These are phyloP conservation scores for Drosophila mayri DNA, from an alignment of 1,140 invertebrate species.

Conservation along the genomic window DNA sequence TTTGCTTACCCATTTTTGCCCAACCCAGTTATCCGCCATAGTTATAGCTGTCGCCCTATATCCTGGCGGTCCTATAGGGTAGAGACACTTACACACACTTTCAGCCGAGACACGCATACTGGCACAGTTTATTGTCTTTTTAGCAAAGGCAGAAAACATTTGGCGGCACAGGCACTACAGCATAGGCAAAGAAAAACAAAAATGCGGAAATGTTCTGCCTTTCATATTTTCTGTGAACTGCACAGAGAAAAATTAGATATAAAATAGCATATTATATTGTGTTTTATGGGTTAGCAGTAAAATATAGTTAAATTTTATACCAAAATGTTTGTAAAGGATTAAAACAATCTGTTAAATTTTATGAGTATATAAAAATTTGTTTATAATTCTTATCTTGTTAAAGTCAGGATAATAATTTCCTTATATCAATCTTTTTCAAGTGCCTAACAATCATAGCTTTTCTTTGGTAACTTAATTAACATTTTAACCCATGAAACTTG, in stretches of 20 bases:
- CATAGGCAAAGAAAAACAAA: constrained; percentile 55
- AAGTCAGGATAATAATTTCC: no score
- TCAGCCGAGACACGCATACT: constrained; percentile 34
- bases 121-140: constrained; percentile 77
- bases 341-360: no score
- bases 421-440: no score
- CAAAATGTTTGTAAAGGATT: no score
- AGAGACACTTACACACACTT: constrained; percentile 21
- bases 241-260: not conserved
- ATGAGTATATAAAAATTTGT: no score
- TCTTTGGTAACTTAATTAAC: not conserved
- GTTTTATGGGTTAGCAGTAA: not conserved
- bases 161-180: constrained; percentile 54
- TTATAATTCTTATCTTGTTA: no score
- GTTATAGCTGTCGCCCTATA: constrained; percentile 35
- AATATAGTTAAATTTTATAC: no score
- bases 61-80: constrained; percentile 43
- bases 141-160: constrained; percentile 69
- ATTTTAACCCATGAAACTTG: no score
- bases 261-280: not conserved
- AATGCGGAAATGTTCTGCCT: constrained; percentile 69
- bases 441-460: no score
- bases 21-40: constrained; percentile 15
- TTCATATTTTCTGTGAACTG: constrained; percentile 4
- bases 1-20: constrained; percentile 19